Percentiles rank a stretch among this genome's conserved stretches.
Conservation (phyloP, 2,888 invertebrate species). For the Strigamia transsilvanica region DNA sequence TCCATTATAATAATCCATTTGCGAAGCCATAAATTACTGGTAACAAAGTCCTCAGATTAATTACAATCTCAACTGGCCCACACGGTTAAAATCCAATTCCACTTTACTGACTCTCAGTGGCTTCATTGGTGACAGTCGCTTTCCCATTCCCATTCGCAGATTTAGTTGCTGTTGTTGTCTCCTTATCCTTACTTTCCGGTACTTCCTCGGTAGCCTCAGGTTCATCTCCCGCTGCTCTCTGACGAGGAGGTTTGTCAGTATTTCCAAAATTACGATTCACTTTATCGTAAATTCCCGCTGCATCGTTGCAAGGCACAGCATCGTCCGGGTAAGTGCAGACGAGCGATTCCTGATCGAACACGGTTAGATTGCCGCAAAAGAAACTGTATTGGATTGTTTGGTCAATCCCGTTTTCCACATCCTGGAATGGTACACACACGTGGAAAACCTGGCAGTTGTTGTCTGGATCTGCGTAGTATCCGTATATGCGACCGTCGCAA, state of each 20-base stretch:
- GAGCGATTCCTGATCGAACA: slow-evolving; percentile 63
- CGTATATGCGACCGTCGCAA: slow-evolving; percentile 59
- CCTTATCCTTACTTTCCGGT: too few relatives aligned
- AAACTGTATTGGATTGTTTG: slow-evolving; percentile 57
- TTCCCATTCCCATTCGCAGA: too few relatives aligned
- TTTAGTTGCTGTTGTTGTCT: too few relatives aligned
- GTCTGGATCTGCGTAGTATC: slow-evolving; percentile 58
- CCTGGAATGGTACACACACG: slow-evolving; percentile 56
- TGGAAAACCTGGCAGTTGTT: slow-evolving; percentile 57
- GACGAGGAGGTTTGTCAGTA: slow-evolving; percentile 56
- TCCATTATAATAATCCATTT: neutral
- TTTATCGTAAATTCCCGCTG: slow-evolving; percentile 74
- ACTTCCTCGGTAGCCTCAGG: too few relatives aligned
- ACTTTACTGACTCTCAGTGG: too few relatives aligned
- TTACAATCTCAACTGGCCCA: neutral
- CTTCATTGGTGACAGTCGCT: too few relatives aligned
- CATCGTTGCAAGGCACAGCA: slow-evolving; percentile 79
- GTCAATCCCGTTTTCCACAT: slow-evolving; percentile 55
- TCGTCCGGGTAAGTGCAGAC: slow-evolving; percentile 79
- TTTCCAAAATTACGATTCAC: slow-evolving; percentile 78
- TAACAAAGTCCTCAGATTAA: neutral
- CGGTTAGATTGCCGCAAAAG: slow-evolving; percentile 58
- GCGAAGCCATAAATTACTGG: slow-evolving; percentile 18
- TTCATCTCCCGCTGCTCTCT: neutral
- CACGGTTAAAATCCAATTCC: too few relatives aligned